Conservation (phyloP, 23 tunicate genomes). For the Ciona savignyi region DNA sequence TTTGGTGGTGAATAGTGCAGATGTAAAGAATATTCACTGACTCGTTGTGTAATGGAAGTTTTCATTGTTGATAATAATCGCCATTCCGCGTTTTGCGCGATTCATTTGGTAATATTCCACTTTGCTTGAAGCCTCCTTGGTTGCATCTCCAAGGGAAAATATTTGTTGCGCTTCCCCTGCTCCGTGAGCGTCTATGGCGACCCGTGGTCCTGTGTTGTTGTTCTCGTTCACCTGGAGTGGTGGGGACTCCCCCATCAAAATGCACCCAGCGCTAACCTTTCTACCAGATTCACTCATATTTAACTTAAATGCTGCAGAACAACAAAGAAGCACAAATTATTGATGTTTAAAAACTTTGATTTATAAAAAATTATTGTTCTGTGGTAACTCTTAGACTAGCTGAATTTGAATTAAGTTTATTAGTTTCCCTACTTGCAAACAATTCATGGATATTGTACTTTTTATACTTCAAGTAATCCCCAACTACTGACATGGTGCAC, state of each 20-base stretch:
- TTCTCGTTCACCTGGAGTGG: background rate
- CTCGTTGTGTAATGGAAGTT: slow-evolving; percentile 58
- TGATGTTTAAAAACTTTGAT: too few species aligned
- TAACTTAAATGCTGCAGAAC: too few species aligned
- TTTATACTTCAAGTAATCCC: slow-evolving; percentile 32
- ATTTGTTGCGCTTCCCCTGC: background rate
- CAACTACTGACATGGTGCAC: slow-evolving; percentile 39
- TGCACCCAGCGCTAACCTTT: background rate
- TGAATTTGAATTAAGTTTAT: too few species aligned
- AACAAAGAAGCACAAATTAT: too few species aligned
- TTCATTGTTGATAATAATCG: slow-evolving; percentile 75
- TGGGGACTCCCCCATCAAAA: background rate
- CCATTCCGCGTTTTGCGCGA: slow-evolving; percentile 33
- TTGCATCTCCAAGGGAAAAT: background rate
- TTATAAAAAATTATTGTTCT: too few species aligned
- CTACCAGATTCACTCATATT: too few species aligned
- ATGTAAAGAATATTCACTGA: too few species aligned
- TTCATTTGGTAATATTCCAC: slow-evolving; percentile 23
- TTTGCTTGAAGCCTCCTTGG: background rate
- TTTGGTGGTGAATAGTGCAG: too few species aligned
- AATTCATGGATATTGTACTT: slow-evolving; percentile 64
- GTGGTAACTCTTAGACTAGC: too few species aligned
- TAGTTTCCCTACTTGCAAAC: slow-evolving; percentile 8
- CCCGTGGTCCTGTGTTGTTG: background rate
- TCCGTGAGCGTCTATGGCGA: background rate